Conservation (phyloP, 2,888 invertebrate species). For the Agriopis leucophaearia region DNA sequence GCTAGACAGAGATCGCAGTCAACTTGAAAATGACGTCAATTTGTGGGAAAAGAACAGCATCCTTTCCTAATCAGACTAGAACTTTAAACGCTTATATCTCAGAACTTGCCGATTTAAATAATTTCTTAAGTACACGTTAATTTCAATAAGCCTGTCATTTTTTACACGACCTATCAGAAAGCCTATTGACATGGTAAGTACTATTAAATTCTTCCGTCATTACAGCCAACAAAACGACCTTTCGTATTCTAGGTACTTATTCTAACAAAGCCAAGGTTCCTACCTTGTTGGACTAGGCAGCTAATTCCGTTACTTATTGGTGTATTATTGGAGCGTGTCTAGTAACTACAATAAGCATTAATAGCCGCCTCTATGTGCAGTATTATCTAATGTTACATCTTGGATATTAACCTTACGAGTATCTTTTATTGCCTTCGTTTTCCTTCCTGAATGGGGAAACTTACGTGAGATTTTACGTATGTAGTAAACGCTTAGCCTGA, state of each 20-base stretch:
- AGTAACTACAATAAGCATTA: constrained; percentile 22
- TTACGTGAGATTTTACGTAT: constrained; percentile 11
- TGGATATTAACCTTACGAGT: constrained; percentile 20
- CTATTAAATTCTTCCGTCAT: constrained; percentile 13
- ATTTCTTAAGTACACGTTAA: too few species aligned
- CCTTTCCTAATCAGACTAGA: too few species aligned
- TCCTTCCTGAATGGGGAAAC: constrained; percentile 19
- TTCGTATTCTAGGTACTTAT: constrained; percentile 6
- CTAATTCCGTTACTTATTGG: constrained; percentile 22
- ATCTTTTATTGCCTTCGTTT: constrained; percentile 19
- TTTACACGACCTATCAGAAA: too few species aligned
- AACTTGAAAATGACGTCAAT: too few species aligned
- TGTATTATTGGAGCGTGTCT: constrained; percentile 33
- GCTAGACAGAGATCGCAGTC: too few species aligned
- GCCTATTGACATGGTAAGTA: constrained; percentile 16
- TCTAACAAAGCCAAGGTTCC: constrained; percentile 29
- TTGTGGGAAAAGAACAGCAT: too few species aligned
- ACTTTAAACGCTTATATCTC: too few species aligned
- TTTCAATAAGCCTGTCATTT: too few species aligned
- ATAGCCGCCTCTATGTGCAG: constrained; percentile 14
- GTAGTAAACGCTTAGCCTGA: constrained; percentile 20
- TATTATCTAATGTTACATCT: constrained; percentile 28
- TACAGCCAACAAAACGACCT: constrained; percentile 18
- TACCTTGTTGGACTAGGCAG: constrained; percentile 23
- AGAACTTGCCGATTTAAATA: too few species aligned